phyloP scores from a whole-genome alignment of 1,140 invertebrate genomes.

The Probaryconus sp. region DNA sequence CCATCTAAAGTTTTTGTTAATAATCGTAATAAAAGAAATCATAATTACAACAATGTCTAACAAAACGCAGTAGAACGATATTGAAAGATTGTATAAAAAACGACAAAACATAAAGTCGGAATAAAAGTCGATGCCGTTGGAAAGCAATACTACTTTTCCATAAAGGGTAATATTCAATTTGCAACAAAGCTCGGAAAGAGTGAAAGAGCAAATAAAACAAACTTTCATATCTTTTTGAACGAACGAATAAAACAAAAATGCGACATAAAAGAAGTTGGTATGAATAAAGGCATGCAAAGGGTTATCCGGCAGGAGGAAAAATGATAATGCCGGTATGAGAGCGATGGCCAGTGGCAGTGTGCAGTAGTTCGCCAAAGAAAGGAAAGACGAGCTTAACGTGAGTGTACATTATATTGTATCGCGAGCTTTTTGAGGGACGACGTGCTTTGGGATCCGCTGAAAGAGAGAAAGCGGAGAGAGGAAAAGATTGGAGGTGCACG shows the following conservation, averaged over 20 bases:
- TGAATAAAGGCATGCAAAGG: slow-evolving; percentile 41
- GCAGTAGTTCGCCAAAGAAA: slow-evolving; percentile 58
- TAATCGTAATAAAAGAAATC: no score
- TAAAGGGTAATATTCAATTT: slow-evolving; percentile 33
- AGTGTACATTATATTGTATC: slow-evolving; percentile 71
- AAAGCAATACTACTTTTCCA: no score
- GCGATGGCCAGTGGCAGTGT: slow-evolving; percentile 54
- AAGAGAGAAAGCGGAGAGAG: slow-evolving; percentile 46
- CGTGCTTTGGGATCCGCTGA: slow-evolving; percentile 59
- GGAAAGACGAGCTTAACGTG: slow-evolving; percentile 46
- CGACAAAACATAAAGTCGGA: slow-evolving; percentile 4
- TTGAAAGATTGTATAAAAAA: background rate
- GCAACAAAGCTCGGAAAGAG: slow-evolving; percentile 18
- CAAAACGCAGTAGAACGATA: background rate
- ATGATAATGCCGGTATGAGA: slow-evolving; percentile 46
- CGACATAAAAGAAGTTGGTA: slow-evolving; percentile 33
- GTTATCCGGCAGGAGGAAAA: slow-evolving; percentile 44
- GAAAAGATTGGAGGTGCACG: slow-evolving; percentile 46
- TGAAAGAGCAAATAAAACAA: slow-evolving; percentile 3
- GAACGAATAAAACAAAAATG: slow-evolving; percentile 35
- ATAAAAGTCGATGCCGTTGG: no score
- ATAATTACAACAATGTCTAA: background rate
- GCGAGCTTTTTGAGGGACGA: slow-evolving; percentile 76
- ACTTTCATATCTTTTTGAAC: slow-evolving; percentile 22
- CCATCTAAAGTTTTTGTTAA: no score